Evolutionary conservation across 2,888 invertebrate genomes (phyloP), one percentile per base, ranked within the genome.

Genomic region (Orthonychiurus folsomi): DNA sequence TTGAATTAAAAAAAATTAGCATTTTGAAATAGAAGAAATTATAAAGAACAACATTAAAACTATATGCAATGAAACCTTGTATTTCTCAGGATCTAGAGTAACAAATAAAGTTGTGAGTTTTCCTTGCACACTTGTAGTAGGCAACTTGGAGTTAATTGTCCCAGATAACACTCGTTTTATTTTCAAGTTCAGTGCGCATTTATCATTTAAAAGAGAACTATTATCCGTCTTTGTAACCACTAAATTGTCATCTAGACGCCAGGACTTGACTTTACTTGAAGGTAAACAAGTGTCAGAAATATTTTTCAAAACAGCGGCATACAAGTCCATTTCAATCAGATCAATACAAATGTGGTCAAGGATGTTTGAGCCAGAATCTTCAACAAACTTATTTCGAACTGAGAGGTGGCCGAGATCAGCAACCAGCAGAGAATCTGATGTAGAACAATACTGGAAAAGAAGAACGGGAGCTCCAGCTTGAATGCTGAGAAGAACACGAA

Each of bases 41-140:
- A n/a, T n/a, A n/a, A n/a, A n/a, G n/a, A n/a, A n/a, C n/a, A n/a
- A n/a, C n/a, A n/a, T n/a, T n/a, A n/a, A n/a, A n/a, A n/a, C n/a
- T n/a, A n/a, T n/a, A n/a, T n/a, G n/a, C n/a, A n/a, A n/a, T n/a
- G n/a, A n/a, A n/a, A 71, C 71, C 76, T 87, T 86, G 79, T 93
- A 95, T 77, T 94, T 93, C 57, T 85, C 82, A 57, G 88, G 81
- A 79, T 92, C 89, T 63, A 96, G 77, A 54, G 87, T 84, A 66
- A 86, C 86, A 77, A 89, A 87, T 73, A 95, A 82, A 47, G 91
- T 89, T 1, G 92, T 88, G 64, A 96, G 80, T 28, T 86, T 86
- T 23, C 93, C 95, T 66, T 87, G 86, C 20, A 93, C 82, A 74
- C 87, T 87, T 77, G 91, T 84, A 78, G 93, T 91, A 0, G 95